phyloP scores from a whole-genome alignment of 2,113 vertebrate species.

The Oriolus oriolus region DNA sequence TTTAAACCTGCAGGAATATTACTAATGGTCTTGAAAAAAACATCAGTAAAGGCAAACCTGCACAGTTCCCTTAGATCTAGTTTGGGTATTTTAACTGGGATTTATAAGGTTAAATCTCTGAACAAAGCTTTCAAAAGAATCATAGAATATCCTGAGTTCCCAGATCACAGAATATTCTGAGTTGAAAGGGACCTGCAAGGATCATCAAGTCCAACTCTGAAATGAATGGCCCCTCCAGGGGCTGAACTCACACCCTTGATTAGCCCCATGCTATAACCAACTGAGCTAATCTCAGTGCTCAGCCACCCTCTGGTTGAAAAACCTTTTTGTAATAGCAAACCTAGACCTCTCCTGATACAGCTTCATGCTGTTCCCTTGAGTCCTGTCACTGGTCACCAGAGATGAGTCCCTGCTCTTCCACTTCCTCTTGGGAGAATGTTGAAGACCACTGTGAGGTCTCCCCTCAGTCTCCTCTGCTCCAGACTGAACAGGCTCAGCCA shows the following conservation, averaged over 20 bases:
- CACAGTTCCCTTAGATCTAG: neutral
- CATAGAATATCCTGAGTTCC: neutral
- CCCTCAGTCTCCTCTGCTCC: neutral
- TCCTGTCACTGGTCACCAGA: neutral
- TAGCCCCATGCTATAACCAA: neutral
- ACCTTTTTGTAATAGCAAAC: neutral
- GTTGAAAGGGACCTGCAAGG: neutral
- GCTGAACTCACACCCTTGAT: neutral
- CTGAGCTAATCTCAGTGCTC: neutral
- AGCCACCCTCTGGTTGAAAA: neutral
- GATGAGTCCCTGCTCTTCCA: neutral
- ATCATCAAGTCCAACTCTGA: neutral
- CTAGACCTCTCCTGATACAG: neutral
- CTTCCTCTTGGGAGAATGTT: neutral
- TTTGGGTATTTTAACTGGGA: neutral
- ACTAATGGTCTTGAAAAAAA: neutral
- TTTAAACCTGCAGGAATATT: neutral
- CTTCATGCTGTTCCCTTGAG: neutral
- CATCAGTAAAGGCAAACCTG: neutral
- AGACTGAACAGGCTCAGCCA: neutral
- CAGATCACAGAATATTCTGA: neutral
- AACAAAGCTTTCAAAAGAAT: neutral
- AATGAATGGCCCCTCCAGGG: neutral
- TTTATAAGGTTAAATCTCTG: neutral
- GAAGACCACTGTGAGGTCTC: neutral